Evolutionary conservation across 1,140 invertebrate genomes (phyloP).

Genomic region (Hesperophylax magnus): DNA sequence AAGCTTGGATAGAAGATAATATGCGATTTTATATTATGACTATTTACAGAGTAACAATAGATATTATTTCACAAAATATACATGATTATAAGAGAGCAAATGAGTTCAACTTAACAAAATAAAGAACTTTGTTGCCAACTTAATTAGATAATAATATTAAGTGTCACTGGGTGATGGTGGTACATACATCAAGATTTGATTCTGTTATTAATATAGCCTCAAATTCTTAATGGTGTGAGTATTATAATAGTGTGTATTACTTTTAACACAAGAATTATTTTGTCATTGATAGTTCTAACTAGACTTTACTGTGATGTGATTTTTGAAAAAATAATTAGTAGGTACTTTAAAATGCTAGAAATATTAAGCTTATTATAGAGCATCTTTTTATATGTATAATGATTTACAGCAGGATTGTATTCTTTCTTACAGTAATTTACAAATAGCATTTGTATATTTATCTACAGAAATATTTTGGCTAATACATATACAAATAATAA

Average conservation of each 20-base stretch:
- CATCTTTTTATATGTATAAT: neutral
- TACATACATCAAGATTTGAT: neutral
- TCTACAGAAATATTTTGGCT: conserved; percentile 56
- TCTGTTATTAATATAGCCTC: neutral
- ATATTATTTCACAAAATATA: too few relatives aligned
- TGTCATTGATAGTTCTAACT: neutral
- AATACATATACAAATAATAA: conserved; percentile 53
- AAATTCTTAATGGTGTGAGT: neutral
- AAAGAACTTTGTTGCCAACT: neutral
- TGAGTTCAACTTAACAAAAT: too few relatives aligned
- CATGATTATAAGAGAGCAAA: too few relatives aligned
- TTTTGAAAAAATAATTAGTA: neutral
- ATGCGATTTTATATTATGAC: too few relatives aligned
- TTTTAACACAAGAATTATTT: neutral
- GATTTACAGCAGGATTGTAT: conserved; percentile 13
- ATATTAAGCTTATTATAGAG: conserved; percentile 1
- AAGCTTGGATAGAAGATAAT: too few relatives aligned
- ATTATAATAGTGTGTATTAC: neutral
- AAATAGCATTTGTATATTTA: conserved; percentile 55
- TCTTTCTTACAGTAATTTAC: conserved; percentile 37
- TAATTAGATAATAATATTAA: neutral
- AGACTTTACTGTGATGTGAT: neutral
- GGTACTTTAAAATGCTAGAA: neutral
- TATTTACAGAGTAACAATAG: too few relatives aligned
- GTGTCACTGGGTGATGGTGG: neutral